Evolutionary conservation across 37 sponge, comb jelly and placozoan genomes (phyloP).

Genomic region (Hormiphora californensis): DNA sequence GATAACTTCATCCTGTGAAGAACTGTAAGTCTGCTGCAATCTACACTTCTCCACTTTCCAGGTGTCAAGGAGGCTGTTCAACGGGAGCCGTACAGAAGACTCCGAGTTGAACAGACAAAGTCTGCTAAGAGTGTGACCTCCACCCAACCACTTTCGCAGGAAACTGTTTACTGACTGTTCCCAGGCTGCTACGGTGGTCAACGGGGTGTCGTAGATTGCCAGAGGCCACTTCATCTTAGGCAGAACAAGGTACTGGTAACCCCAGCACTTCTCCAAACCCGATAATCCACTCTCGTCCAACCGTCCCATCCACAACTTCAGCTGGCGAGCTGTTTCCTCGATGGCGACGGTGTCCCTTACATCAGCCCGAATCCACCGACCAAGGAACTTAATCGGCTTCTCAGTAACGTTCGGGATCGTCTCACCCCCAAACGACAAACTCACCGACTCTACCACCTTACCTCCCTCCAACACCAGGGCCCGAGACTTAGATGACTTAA

Average conservation of each 20-base stretch:
- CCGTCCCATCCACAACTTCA: background rate
- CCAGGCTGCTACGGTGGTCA: background rate
- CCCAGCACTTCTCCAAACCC: constrained; percentile 2
- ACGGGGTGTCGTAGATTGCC: background rate
- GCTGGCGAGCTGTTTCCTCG: background rate
- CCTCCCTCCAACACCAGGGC: too few relatives aligned
- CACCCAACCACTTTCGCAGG: background rate
- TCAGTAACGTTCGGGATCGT: background rate
- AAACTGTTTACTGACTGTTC: background rate
- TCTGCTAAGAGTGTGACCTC: too few relatives aligned
- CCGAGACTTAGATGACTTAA: too few relatives aligned
- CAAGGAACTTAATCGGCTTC: constrained; percentile 1
- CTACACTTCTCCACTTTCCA: too few relatives aligned
- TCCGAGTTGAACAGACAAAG: background rate
- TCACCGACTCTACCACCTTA: background rate
- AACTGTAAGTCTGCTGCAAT: too few relatives aligned
- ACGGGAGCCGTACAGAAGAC: too few relatives aligned
- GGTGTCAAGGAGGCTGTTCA: too few relatives aligned
- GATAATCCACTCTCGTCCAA: background rate
- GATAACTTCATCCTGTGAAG: too few relatives aligned
- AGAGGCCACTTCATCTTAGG: constrained; percentile 14
- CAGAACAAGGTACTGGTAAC: constrained; percentile 1
- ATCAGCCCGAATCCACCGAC: background rate
- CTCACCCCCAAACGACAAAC: constrained; percentile 3
- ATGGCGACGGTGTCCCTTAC: background rate